A percentile compares a stretch with the other conserved stretches of the same genome.
phyloP scores from a whole-genome alignment of 2,888 invertebrate genomes.

The Microctonus aethiopoides region DNA sequence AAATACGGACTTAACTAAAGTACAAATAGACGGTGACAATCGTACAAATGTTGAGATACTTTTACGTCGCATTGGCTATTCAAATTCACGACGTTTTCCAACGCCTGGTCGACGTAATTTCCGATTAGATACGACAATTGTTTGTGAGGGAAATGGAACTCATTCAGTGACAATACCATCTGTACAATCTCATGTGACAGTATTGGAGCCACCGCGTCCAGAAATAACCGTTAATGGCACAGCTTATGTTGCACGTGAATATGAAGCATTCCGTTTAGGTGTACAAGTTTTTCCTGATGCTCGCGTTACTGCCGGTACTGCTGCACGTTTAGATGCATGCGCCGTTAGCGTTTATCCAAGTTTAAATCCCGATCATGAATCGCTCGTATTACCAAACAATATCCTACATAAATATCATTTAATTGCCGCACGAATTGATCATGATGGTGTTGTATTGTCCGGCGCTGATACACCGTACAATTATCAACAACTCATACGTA shows the following conservation, averaged over 20 bases:
- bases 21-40: conserved; percentile 91
- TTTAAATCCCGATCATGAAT: conserved; percentile 95
- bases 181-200: conserved; percentile 88
- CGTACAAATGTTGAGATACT: conserved; percentile 89
- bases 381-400: conserved; percentile 81
- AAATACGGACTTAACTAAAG: conserved; percentile 84
- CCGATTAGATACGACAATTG: conserved; percentile 82
- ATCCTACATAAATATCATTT: conserved; percentile 76
- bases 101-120: conserved; percentile 94
- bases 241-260: conserved; percentile 84
- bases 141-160: conserved; percentile 79
- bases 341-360: conserved; percentile 94
- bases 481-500: conserved; percentile 81
- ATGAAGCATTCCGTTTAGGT: conserved; percentile 86
- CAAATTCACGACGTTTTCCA: conserved; percentile 90
- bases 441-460: conserved; percentile 86
- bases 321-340: conserved; percentile 86
- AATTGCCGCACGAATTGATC: conserved; percentile 86
- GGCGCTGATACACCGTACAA: conserved; percentile 83
- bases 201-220: conserved; percentile 86
- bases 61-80: conserved; percentile 88
- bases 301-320: conserved; percentile 74
- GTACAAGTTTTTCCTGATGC: conserved; percentile 90
- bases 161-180: conserved; percentile 79
- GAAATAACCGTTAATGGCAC: conserved; percentile 86